Evolutionary conservation across 2,888 invertebrate genomes (phyloP), one percentile per base, ranked within the genome.

Genomic region (Cantharis rufa): DNA sequence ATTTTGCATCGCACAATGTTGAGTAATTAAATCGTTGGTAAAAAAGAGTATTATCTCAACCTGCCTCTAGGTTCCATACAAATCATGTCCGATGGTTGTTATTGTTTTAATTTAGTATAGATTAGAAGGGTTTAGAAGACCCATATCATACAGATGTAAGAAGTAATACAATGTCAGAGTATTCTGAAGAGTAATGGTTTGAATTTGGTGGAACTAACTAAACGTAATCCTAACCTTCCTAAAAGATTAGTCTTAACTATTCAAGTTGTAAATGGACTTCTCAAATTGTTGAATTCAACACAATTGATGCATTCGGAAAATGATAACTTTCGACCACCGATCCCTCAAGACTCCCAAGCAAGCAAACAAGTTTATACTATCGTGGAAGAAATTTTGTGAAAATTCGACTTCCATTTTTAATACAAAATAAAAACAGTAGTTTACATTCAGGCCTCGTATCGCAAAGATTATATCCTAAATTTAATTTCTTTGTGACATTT

Each of bases 151-250:
- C 21, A 66, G 64, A 66, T 66, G 64, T 66, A 66, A 66, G 21
- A 24, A 21, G 16, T 66, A 63, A 63, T 63, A 63, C 63, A 66
- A 48, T 24, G 64, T 66, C 64, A 16, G 64, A 16, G 24, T 21
- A 66, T 66, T 66, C 21, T 24, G 64, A 66, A 66, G 64, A 66
- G 64, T 66, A 66, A 66, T 66, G 64, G 64, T 66, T 66, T 66
- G 24, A 16, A 21, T 63, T 15, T 16, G 63, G 63, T 63, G 64
- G 18, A 66, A 66, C 16, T 21, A 21, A 21, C 21, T 24, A 21
- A n/a, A 66, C 18, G 24, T 66, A 66, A 66, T 66, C 64, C 64
- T 48, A 48, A 48, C 48, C 48, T 48, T 48, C 48, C 48, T 48
- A 48, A n/a, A 48, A 48, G 48, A 48, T 48, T 48, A 48, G 48